Conservation (phyloP, 2,797 vertebrate species). For the Poecile montanus region DNA sequence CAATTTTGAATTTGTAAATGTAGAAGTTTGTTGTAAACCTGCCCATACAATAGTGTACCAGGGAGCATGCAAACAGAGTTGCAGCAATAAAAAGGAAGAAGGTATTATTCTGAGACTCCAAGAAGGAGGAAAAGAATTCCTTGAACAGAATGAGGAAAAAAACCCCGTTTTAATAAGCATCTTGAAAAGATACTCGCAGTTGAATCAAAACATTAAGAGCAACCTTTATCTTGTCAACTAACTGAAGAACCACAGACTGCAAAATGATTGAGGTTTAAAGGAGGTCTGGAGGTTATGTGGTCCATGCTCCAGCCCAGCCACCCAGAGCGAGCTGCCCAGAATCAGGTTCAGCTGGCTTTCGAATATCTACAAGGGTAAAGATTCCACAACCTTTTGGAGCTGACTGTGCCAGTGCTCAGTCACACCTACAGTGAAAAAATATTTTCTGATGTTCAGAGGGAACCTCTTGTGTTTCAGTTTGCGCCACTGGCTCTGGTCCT, state of each 20-base stretch:
- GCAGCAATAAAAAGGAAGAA: not conserved
- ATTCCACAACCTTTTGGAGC: not conserved
- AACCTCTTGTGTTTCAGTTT: not conserved
- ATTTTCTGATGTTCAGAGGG: not conserved
- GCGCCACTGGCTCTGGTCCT: not conserved
- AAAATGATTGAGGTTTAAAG: not conserved
- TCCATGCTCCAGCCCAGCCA: not conserved
- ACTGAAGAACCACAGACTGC: not conserved
- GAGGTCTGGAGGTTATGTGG: not conserved
- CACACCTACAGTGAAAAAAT: not conserved
- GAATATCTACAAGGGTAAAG: not conserved
- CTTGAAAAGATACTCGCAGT: not conserved
- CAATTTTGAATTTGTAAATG: not conserved
- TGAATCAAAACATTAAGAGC: slow-evolving; percentile 18
- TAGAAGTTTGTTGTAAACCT: not conserved
- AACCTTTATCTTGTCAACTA: not conserved
- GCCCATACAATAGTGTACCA: not conserved
- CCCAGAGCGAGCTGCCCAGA: rapidly evolving
- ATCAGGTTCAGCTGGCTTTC: not conserved
- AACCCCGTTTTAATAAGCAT: not conserved
- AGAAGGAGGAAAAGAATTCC: not conserved
- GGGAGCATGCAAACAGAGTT: not conserved
- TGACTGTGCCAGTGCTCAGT: not conserved
- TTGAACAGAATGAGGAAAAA: not conserved
- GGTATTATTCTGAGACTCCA: not conserved